Evolutionary conservation across 2,113 vertebrate species (phyloP).

Genomic region (Athene noctua): DNA sequence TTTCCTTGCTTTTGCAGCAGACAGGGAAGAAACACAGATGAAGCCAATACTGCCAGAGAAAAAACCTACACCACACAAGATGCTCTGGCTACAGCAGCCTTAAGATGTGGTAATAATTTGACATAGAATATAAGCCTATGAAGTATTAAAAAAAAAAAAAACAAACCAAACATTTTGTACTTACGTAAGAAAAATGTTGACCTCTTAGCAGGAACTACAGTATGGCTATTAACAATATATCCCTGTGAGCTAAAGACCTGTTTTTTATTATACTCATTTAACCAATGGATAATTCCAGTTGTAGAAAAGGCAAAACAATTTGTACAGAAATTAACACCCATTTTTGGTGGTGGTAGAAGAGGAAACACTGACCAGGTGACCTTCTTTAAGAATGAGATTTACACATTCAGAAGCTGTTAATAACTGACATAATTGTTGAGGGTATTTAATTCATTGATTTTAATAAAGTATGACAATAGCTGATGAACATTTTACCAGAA

Average conservation of each 20-base stretch:
- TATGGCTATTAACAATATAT: background rate
- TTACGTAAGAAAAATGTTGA: background rate
- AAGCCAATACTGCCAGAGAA: background rate
- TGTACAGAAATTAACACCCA: background rate
- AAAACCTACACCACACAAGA: background rate
- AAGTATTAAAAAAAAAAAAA: background rate
- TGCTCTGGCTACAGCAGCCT: background rate
- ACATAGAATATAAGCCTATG: background rate
- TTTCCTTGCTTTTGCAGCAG: background rate
- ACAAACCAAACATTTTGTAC: background rate
- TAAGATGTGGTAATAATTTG: background rate
- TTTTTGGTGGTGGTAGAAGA: background rate
- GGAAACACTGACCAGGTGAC: background rate
- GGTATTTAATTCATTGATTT: background rate
- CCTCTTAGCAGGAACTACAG: background rate
- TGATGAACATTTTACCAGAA: slow-evolving; percentile 4
- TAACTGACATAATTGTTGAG: background rate
- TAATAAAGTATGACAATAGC: background rate
- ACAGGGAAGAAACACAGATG: background rate
- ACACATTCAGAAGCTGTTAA: background rate
- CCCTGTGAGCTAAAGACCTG: background rate
- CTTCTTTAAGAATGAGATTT: background rate
- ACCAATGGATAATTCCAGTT: background rate
- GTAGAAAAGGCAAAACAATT: background rate
- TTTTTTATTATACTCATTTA: background rate